Percentiles rank a stretch among this genome's conserved stretches.
Evolutionary conservation across 2,888 invertebrate species (phyloP).

Genomic region (Lochmaea capreae): DNA sequence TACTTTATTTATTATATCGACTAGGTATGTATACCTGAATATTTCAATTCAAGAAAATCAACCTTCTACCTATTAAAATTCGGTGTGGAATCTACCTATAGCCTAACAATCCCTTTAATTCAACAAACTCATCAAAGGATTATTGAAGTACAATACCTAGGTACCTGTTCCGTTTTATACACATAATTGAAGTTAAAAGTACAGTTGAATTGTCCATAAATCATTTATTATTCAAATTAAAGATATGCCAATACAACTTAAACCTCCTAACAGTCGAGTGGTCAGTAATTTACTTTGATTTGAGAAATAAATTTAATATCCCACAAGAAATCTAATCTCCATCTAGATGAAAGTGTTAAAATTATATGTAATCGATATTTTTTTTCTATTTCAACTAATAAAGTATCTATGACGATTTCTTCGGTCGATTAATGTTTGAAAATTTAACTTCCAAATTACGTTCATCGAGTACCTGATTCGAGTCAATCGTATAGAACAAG

Average conservation of each 20-base stretch:
- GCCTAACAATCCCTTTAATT: no score
- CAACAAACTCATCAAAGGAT: no score
- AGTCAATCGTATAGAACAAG: background rate
- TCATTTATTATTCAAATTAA: background rate
- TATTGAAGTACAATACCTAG: no score
- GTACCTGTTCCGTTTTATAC: no score
- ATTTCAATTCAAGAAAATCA: no score
- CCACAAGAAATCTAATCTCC: slow-evolving; percentile 19
- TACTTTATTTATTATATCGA: no score
- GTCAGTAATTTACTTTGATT: background rate
- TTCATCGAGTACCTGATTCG: slow-evolving; percentile 10
- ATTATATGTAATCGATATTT: slow-evolving; percentile 37
- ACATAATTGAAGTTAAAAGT: no score
- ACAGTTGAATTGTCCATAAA: background rate
- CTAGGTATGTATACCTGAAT: no score
- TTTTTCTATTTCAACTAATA: slow-evolving; percentile 17
- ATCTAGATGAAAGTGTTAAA: slow-evolving; percentile 35
- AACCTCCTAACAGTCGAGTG: background rate
- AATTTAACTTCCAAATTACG: slow-evolving; percentile 33
- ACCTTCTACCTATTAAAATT: no score
- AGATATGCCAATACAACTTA: background rate
- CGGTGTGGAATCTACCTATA: no score
- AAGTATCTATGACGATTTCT: slow-evolving; percentile 29
- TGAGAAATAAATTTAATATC: slow-evolving; percentile 6
- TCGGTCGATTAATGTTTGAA: slow-evolving; percentile 18